Percentiles rank a stretch among this genome's conserved stretches.
Evolutionary conservation across 2,888 invertebrate species (phyloP).

Genomic region (Cataglyphis albicans): DNA sequence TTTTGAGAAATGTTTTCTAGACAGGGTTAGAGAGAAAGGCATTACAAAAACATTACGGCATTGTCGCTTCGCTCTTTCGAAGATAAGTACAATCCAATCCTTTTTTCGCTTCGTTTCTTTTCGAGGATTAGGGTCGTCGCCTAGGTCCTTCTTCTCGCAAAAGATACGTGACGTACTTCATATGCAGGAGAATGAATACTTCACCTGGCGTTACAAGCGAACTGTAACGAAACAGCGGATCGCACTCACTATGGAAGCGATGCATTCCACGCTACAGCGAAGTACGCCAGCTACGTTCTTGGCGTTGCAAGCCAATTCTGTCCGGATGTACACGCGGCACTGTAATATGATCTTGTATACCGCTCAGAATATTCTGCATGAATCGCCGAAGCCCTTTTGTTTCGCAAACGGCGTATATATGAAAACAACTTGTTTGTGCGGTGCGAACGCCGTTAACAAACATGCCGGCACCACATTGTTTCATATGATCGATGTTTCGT

Average conservation of each 20-base stretch:
- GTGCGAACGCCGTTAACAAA: slow-evolving; percentile 49
- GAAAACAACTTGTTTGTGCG: slow-evolving; percentile 53
- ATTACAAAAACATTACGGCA: slow-evolving; percentile 43
- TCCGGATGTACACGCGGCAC: slow-evolving; percentile 47
- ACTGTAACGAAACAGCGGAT: slow-evolving; percentile 74
- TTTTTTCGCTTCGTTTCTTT: slow-evolving; percentile 48
- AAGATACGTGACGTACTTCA: slow-evolving; percentile 36
- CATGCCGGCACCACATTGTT: slow-evolving; percentile 41
- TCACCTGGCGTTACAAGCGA: slow-evolving; percentile 63
- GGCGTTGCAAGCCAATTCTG: slow-evolving; percentile 55
- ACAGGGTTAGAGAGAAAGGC: not conserved
- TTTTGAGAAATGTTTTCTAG: slow-evolving; percentile 41
- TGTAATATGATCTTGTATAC: slow-evolving; percentile 40
- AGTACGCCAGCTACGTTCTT: slow-evolving; percentile 48
- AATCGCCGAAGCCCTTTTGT: slow-evolving; percentile 52
- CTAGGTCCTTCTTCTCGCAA: slow-evolving; percentile 1
- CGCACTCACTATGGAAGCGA: slow-evolving; percentile 73
- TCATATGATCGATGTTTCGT: slow-evolving; percentile 53
- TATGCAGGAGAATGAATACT: slow-evolving; percentile 67
- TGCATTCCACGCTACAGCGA: slow-evolving; percentile 57
- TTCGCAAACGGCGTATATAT: slow-evolving; percentile 40
- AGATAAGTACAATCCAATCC: slow-evolving; percentile 32
- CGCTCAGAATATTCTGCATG: slow-evolving; percentile 54
- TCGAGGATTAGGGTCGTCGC: slow-evolving; percentile 25
- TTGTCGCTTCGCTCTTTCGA: slow-evolving; percentile 38